A percentile compares a stretch with the other conserved stretches of the same genome.
Evolutionary conservation across 2,113 vertebrate genomes (phyloP).

Genomic region (Alouatta palliata): DNA sequence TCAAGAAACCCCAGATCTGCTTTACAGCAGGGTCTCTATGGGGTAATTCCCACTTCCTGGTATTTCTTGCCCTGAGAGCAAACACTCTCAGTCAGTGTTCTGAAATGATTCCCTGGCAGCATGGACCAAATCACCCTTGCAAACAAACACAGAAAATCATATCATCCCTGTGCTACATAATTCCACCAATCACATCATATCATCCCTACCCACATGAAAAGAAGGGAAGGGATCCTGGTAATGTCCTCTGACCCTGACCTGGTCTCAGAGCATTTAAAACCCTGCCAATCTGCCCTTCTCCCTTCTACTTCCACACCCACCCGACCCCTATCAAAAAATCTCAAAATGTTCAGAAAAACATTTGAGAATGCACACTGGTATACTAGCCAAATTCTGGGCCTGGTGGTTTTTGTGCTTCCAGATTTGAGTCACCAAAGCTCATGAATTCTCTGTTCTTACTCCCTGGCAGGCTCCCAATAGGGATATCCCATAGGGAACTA

Average conservation of each 20-base stretch:
- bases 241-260: slow-evolving; percentile 28
- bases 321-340: not conserved
- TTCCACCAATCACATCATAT: slow-evolving; percentile 46
- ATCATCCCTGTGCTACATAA: not conserved
- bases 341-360: slow-evolving; percentile 50
- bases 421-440: slow-evolving; percentile 75
- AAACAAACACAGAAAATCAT: slow-evolving; percentile 63
- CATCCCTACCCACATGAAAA: slow-evolving; percentile 46
- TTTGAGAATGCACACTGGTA: slow-evolving; percentile 58
- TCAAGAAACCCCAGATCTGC: slow-evolving; percentile 36
- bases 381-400: slow-evolving; percentile 56
- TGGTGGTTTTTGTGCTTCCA: slow-evolving; percentile 73
- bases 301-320: not conserved
- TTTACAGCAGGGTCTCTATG: not conserved
- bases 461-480: slow-evolving; percentile 77
- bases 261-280: slow-evolving; percentile 49
- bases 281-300: slow-evolving; percentile 25
- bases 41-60: slow-evolving; percentile 6
- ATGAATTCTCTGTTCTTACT: slow-evolving; percentile 74
- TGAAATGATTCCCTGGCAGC: not conserved
- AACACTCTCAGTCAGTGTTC: slow-evolving; percentile 18
- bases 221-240: slow-evolving; percentile 17
- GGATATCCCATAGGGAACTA: slow-evolving; percentile 80
- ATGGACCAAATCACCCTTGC: slow-evolving; percentile 18
- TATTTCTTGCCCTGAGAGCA: slow-evolving; percentile 51